Evolutionary conservation across 1,140 invertebrate species (phyloP).

Genomic region (Teleogryllus occipitalis): DNA sequence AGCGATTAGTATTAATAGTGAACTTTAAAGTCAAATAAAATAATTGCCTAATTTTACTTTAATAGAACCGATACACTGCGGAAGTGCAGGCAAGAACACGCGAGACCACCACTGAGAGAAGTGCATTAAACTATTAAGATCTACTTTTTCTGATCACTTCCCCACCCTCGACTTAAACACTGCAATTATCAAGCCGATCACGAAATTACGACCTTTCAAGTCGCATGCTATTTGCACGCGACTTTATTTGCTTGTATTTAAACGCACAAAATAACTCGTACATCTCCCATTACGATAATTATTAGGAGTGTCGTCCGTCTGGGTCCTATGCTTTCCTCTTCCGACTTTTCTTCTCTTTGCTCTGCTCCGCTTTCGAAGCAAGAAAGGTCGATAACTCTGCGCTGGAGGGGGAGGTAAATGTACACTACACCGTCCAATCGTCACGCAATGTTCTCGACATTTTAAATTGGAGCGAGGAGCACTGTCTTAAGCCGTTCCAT

Average conservation of each 20-base stretch:
- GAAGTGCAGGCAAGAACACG: not conserved
- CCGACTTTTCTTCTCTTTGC: not conserved
- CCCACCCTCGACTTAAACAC: not conserved
- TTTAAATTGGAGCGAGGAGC: too few relatives aligned
- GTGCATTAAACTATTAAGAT: not conserved
- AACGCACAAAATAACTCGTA: not conserved
- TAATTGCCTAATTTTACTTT: not conserved
- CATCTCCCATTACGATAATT: not conserved
- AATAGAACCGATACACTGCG: not conserved
- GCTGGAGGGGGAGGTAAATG: too few relatives aligned
- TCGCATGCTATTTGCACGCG: not conserved
- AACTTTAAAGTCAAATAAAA: not conserved
- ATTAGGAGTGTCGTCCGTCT: not conserved
- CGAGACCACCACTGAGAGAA: not conserved
- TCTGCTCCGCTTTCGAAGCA: not conserved
- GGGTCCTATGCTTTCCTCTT: not conserved
- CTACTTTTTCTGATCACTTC: not conserved
- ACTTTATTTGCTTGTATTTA: not conserved
- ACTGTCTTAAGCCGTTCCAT: too few relatives aligned
- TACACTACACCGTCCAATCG: too few relatives aligned
- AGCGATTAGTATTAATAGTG: too few relatives aligned
- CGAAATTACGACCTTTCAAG: slow-evolving; percentile 4
- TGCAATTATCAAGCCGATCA: not conserved
- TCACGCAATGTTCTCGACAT: too few relatives aligned
- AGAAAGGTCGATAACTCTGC: too few relatives aligned